A percentile compares a stretch with the other conserved stretches of the same genome.
These are phyloP conservation scores for Perizoma flavofasciatum DNA, from an alignment of 2,888 invertebrate species.

Conservation along the genomic window DNA sequence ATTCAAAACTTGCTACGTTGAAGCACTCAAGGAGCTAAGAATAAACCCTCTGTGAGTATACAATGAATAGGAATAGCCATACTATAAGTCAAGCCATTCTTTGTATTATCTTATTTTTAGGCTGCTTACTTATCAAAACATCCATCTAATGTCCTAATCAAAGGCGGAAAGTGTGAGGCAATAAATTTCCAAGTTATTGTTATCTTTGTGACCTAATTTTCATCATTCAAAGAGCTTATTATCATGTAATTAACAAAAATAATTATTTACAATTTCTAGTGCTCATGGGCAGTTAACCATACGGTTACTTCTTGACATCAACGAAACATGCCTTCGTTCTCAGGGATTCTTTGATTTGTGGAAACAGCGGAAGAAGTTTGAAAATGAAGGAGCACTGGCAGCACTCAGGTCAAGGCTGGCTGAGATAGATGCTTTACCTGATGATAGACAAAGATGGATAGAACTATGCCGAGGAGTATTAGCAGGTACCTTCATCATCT, in stretches of 20 bases:
- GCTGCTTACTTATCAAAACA: neutral
- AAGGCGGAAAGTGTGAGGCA: too few relatives aligned
- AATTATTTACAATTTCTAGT: constrained; percentile 59
- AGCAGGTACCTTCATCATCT: constrained; percentile 75
- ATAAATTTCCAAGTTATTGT: constrained; percentile 19
- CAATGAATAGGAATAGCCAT: neutral
- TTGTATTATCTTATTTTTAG: constrained; percentile 13
- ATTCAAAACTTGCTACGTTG: constrained; percentile 92
- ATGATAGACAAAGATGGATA: constrained; percentile 84
- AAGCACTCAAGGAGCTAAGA: constrained; percentile 89
- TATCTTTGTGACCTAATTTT: neutral
- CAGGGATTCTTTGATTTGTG: constrained; percentile 96
- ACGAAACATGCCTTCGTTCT: constrained; percentile 95
- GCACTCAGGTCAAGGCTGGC: constrained; percentile 87
- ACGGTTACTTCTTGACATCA: constrained; percentile 94
- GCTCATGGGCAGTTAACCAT: constrained; percentile 94
- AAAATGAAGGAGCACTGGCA: constrained; percentile 92
- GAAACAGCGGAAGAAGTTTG: constrained; percentile 92
- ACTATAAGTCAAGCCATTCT: neutral
- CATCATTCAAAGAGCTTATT: neutral
- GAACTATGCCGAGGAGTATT: constrained; percentile 87
- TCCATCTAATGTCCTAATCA: too few relatives aligned
- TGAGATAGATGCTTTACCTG: constrained; percentile 87
- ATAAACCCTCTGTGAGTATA: constrained; percentile 90
- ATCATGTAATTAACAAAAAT: constrained; percentile 7